These are phyloP conservation scores for Beaufortia kweichowensis DNA, from an alignment of 2,113 vertebrate genomes.

Conservation along the genomic window DNA sequence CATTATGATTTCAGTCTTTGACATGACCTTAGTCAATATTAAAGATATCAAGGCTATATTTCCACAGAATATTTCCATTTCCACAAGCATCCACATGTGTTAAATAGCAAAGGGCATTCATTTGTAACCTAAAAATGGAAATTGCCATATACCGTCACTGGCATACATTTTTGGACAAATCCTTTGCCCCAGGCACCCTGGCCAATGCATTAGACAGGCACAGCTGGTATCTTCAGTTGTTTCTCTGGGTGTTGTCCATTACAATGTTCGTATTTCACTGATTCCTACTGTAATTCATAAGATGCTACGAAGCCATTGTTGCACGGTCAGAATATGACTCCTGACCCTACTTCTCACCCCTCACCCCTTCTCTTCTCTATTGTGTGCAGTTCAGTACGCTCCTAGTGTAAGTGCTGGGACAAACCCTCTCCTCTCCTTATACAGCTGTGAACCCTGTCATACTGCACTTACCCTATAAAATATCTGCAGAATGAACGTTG, in stretches of 20 bases:
- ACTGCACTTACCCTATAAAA: not conserved
- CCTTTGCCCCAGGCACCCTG: slow-evolving; percentile 37
- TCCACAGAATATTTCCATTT: no score
- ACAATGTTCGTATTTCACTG: slow-evolving; percentile 80
- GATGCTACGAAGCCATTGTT: slow-evolving; percentile 84
- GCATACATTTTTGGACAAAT: no score
- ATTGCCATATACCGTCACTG: no score
- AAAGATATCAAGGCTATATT: no score
- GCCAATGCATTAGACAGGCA: slow-evolving; percentile 80
- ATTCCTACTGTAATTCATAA: slow-evolving; percentile 91
- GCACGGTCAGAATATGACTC: slow-evolving; percentile 58
- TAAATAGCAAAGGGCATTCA: no score
- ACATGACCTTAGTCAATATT: no score
- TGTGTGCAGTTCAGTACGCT: slow-evolving; percentile 47
- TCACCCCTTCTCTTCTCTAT: slow-evolving; percentile 30
- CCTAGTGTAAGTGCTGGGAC: slow-evolving; percentile 19
- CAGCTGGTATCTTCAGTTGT: slow-evolving; percentile 97
- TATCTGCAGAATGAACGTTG: not conserved
- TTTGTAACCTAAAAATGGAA: no score
- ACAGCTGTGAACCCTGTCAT: slow-evolving; percentile 53
- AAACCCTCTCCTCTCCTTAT: slow-evolving; percentile 68
- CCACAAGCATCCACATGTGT: no score
- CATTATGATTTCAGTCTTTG: no score
- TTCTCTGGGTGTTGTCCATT: slow-evolving; percentile 89
- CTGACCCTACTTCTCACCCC: not conserved